Conservation (phyloP, 1,140 invertebrate genomes). For the Araneus ventricosus region DNA sequence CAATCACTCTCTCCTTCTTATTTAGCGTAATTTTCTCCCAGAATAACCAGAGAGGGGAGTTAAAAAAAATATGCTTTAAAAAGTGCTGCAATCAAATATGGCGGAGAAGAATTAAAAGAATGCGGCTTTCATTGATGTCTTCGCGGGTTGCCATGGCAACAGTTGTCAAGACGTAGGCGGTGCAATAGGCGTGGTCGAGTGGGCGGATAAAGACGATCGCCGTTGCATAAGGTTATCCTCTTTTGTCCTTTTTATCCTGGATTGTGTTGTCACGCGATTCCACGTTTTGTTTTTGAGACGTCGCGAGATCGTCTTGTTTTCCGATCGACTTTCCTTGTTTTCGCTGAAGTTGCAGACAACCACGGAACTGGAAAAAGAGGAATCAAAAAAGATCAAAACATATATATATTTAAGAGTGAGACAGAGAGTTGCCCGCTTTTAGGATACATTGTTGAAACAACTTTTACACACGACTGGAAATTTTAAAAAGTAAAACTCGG, state of each 20-base stretch:
- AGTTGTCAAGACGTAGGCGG: slow-evolving; percentile 72
- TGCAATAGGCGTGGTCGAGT: slow-evolving; percentile 66
- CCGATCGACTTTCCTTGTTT: slow-evolving; percentile 55
- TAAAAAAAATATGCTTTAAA: background rate
- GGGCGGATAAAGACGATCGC: slow-evolving; percentile 74
- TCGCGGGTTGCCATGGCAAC: slow-evolving; percentile 70
- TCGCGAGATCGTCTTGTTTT: slow-evolving; percentile 42
- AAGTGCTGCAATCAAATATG: slow-evolving; percentile 64
- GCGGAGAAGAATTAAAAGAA: slow-evolving; percentile 69
- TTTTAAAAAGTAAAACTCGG: background rate
- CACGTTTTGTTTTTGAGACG: slow-evolving; percentile 70
- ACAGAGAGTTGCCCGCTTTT: background rate
- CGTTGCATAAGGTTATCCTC: slow-evolving; percentile 73
- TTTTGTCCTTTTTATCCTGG: slow-evolving; percentile 51
- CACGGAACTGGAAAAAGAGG: background rate
- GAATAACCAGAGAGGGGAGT: background rate
- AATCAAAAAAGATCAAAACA: background rate
- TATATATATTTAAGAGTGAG: background rate
- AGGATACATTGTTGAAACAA: slow-evolving; percentile 32
- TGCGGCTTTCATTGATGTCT: slow-evolving; percentile 67
- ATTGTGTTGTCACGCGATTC: slow-evolving; percentile 70
- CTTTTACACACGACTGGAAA: slow-evolving; percentile 13
- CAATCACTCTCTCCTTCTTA: background rate
- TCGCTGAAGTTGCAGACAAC: background rate
- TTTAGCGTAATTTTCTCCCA: background rate